Conservation (phyloP, 1,140 invertebrate genomes). For the Eciton burchellii region DNA sequence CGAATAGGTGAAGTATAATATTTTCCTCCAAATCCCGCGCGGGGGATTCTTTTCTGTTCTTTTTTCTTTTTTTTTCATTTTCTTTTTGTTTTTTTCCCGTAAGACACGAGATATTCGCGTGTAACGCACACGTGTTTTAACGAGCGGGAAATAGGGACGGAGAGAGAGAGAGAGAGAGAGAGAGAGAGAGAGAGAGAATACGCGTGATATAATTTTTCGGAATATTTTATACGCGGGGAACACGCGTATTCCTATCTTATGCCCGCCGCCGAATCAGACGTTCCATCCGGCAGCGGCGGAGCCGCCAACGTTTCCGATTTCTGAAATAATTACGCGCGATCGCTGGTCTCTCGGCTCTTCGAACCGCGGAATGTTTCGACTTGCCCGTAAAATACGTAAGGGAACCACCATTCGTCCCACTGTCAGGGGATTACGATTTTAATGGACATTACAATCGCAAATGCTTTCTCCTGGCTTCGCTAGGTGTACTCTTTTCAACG, state of each 20-base stretch:
- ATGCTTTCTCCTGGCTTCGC: slow-evolving; percentile 54
- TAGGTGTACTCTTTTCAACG: slow-evolving; percentile 56
- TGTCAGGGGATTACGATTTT: slow-evolving; percentile 52
- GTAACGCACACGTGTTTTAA: slow-evolving; percentile 9
- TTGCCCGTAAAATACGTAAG: slow-evolving; percentile 55
- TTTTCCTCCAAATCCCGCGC: too few relatives aligned
- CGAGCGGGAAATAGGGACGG: background rate
- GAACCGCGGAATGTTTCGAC: slow-evolving; percentile 52
- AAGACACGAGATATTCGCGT: background rate
- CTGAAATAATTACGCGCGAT: slow-evolving; percentile 24
- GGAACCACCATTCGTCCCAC: slow-evolving; percentile 35
- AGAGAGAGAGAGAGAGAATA: background rate
- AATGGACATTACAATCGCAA: slow-evolving; percentile 61
- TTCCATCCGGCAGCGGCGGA: slow-evolving; percentile 22
- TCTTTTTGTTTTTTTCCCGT: too few relatives aligned
- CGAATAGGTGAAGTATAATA: too few relatives aligned
- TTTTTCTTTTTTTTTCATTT: too few relatives aligned
- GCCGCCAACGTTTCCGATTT: slow-evolving; percentile 19
- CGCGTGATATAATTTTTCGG: slow-evolving; percentile 29
- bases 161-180: too few relatives aligned
- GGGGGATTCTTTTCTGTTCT: too few relatives aligned
- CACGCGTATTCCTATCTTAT: slow-evolving; percentile 22
- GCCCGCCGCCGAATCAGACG: background rate
- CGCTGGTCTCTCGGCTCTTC: slow-evolving; percentile 8
- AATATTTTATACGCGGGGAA: slow-evolving; percentile 2